phyloP scores from a whole-genome alignment of 2,888 invertebrate genomes.

The Serripes groenlandicus region DNA sequence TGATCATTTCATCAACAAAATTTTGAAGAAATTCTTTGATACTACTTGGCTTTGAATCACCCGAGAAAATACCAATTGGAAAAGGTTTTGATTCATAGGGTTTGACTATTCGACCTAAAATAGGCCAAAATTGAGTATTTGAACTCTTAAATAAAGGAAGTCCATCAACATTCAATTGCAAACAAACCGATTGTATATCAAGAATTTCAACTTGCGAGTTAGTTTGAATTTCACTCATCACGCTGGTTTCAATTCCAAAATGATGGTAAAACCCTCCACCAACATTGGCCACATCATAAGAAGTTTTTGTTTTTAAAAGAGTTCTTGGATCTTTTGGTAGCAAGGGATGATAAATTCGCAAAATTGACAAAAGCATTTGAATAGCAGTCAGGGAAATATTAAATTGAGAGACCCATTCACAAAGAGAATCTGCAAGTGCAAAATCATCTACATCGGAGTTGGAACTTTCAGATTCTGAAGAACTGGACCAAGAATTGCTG shows the following conservation, averaged over 20 bases:
- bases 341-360: constrained; percentile 20
- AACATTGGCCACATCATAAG: constrained; percentile 28
- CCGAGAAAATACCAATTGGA: constrained; percentile 34
- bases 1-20: constrained; percentile 56
- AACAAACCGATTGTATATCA: constrained; percentile 12
- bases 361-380: constrained; percentile 22
- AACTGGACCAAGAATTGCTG: too few relatives aligned
- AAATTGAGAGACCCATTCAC: constrained; percentile 25
- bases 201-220: not conserved
- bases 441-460: not conserved
- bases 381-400: constrained; percentile 34
- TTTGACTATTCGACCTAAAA: constrained; percentile 26
- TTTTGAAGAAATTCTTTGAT: constrained; percentile 40
- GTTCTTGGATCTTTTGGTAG: constrained; percentile 49
- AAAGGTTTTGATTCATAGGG: constrained; percentile 29
- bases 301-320: constrained; percentile 34
- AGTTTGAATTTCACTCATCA: not conserved
- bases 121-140: constrained; percentile 42
- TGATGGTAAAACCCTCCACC: constrained; percentile 44
- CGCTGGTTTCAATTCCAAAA: constrained; percentile 38
- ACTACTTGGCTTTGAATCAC: constrained; percentile 50
- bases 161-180: constrained; percentile 54
- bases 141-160: constrained; percentile 47
- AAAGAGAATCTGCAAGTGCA: not conserved
- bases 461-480: not conserved